These are phyloP conservation scores for Palythoa caribaeorum DNA, from an alignment of 92 coral and sea anemone genomes.

Conservation along the genomic window DNA sequence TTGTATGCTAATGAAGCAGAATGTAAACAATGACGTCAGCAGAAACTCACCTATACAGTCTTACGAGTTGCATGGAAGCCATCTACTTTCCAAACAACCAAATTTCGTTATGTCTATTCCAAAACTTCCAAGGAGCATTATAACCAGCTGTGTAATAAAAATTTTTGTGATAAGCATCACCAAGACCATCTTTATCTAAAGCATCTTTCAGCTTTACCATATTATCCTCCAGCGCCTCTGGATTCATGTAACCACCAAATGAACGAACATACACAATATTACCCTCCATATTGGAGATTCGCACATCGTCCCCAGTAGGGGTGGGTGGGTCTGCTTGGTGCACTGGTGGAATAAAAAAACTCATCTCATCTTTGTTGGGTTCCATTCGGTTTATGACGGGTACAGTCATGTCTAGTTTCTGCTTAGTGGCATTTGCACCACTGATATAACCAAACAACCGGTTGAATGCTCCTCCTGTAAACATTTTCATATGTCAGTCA, in stretches of 20 bases:
- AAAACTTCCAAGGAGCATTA: constrained; percentile 27
- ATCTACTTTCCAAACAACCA: constrained; percentile 41
- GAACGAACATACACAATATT: not conserved
- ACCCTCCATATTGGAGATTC: constrained; percentile 1
- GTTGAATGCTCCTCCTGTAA: constrained; percentile 18
- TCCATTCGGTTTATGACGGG: constrained; percentile 21
- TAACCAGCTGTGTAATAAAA: constrained; percentile 31
- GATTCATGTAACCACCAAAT: constrained; percentile 12
- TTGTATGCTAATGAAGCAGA: no score
- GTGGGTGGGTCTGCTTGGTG: constrained; percentile 37
- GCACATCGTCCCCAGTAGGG: constrained; percentile 39
- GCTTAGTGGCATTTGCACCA: constrained; percentile 29
- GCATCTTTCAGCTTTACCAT: constrained; percentile 22
- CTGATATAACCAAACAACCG: constrained; percentile 38
- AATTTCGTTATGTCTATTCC: constrained; percentile 42
- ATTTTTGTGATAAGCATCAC: constrained; percentile 26
- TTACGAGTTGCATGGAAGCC: not conserved
- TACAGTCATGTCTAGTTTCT: constrained; percentile 47
- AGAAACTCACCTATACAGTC: no score
- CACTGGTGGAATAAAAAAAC: constrained; percentile 23
- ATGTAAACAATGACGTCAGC: no score
- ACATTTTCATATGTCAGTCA: not conserved
- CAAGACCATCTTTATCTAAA: constrained; percentile 44
- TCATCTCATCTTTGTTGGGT: not conserved
- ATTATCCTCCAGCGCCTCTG: constrained; percentile 14